Percentiles rank a stretch among this genome's conserved stretches.
These are phyloP conservation scores for Siphamia tubifer DNA, from an alignment of 2,113 vertebrate species.

Conservation along the genomic window DNA sequence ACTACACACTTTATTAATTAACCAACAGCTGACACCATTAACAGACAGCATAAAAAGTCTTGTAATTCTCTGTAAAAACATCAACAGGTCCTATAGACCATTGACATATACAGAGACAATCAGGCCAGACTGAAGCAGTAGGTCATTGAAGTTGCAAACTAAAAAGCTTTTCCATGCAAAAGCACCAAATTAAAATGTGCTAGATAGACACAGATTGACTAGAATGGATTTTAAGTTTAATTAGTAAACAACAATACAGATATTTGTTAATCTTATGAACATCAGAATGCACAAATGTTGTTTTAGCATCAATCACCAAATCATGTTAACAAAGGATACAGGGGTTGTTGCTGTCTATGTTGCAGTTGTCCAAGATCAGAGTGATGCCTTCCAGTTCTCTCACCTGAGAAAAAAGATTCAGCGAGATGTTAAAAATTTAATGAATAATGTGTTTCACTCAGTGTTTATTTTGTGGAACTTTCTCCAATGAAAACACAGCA, in stretches of 20 bases:
- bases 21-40: not conserved
- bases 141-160: not conserved
- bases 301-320: not conserved
- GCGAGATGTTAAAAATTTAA: not conserved
- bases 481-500: too few species aligned
- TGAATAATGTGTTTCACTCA: too few species aligned
- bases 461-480: too few species aligned
- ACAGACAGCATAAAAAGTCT: not conserved
- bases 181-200: too few species aligned
- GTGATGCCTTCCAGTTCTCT: constrained; percentile 90
- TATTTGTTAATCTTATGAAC: not conserved
- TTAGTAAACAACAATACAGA: not conserved
- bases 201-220: not conserved
- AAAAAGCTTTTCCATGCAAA: not conserved
- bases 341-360: constrained; percentile 93
- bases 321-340: constrained; percentile 90
- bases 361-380: constrained; percentile 94
- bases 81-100: not conserved
- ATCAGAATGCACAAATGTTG: not conserved
- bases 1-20: not conserved
- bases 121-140: not conserved
- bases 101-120: not conserved
- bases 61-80: not conserved
- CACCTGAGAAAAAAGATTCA: constrained; percentile 76
- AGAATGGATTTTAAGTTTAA: not conserved